Percentiles rank a stretch among this genome's conserved stretches.
These are phyloP conservation scores for Drosophila demipolita DNA, from an alignment of 2,888 invertebrate species.

Conservation along the genomic window DNA sequence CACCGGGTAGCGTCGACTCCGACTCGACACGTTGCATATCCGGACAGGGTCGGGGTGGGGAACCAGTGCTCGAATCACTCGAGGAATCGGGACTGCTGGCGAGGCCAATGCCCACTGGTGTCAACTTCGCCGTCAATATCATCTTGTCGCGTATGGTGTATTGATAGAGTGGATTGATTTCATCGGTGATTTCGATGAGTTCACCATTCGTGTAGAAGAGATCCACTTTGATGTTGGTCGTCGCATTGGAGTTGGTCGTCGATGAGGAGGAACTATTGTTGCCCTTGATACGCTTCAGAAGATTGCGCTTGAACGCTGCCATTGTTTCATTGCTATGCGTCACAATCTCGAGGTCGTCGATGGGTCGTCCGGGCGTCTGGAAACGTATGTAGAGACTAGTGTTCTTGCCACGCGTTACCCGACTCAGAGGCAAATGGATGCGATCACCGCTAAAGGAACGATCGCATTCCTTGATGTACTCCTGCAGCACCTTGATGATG, in stretches of 20 bases:
- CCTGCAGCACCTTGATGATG: slow-evolving; percentile 96
- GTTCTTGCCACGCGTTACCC: slow-evolving; percentile 96
- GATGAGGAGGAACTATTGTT: slow-evolving; percentile 85
- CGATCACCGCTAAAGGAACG: slow-evolving; percentile 94
- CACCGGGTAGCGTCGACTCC: slow-evolving; percentile 95
- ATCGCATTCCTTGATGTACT: slow-evolving; percentile 98
- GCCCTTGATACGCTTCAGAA: slow-evolving; percentile 86
- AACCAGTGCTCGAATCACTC: slow-evolving; percentile 97
- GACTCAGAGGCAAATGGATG: slow-evolving; percentile 92
- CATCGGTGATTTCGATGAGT: slow-evolving; percentile 93
- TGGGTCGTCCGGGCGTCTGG: slow-evolving; percentile 93
- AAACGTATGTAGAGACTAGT: slow-evolving; percentile 94
- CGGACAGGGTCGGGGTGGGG: slow-evolving; percentile 92
- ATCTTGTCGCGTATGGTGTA: slow-evolving; percentile 90
- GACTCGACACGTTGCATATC: slow-evolving; percentile 93
- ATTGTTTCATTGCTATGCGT: slow-evolving; percentile 98
- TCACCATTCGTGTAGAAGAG: slow-evolving; percentile 94
- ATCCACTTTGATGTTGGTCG: slow-evolving; percentile 93
- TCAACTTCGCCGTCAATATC: slow-evolving; percentile 92
- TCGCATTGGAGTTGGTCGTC: slow-evolving; percentile 84
- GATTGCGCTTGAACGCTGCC: slow-evolving; percentile 92
- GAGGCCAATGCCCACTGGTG: slow-evolving; percentile 89
- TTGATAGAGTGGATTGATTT: slow-evolving; percentile 94
- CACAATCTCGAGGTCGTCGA: slow-evolving; percentile 96
- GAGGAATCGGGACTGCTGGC: slow-evolving; percentile 96